Base-by-base conservation (phyloP, 2,113 vertebrate species). In the Eurypyga helias region DNA sequence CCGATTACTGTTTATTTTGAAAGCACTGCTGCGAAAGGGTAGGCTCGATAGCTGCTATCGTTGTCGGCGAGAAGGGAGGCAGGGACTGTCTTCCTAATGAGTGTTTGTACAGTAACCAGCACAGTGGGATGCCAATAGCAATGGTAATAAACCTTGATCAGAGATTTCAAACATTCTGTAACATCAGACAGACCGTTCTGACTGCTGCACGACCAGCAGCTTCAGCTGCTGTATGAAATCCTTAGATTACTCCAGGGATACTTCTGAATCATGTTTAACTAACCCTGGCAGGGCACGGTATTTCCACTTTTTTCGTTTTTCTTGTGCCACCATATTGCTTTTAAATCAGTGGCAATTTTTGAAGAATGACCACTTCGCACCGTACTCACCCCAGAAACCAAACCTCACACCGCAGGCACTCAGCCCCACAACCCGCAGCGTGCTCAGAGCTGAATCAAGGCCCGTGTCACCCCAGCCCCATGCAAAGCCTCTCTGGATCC, bases 401-500 rank as follows among this genome's bases (percentile, higher is more conserved):
- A 52, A 13, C 9, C 17, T 13, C 2, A 8, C 9, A 1, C 17
- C 0, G 4, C 38, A n/a, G 45, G 18, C 0, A 0, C 34, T 67
- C 25, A 46, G 55, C 29, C 34, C 31, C 25, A 6, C 46, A 25
- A 1, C 9, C 61, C 26, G 57, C 73, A 38, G 55, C 1, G 0
- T 5, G 15, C 49, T 38, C 26, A 19, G 9, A 15, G 26, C 55
- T 1, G 52, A 31, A 11, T 43, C 61, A 55, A 52, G 29, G 3
- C 0, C 1, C 7, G 1, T 0, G 0, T 19, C 24, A 38, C 60
- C 46, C 20, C 34, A 13, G 54, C 17, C 10, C 45, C 11, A 5
- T 1, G 41, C 17, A 34, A 49, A 80, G 21, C 33, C 28, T 11
- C 20, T 15, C 18, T 0, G 2, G 36, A 36, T n/a, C 67, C 24